Conservation (phyloP, 2,888 invertebrate genomes). For the Anodontia alba region DNA sequence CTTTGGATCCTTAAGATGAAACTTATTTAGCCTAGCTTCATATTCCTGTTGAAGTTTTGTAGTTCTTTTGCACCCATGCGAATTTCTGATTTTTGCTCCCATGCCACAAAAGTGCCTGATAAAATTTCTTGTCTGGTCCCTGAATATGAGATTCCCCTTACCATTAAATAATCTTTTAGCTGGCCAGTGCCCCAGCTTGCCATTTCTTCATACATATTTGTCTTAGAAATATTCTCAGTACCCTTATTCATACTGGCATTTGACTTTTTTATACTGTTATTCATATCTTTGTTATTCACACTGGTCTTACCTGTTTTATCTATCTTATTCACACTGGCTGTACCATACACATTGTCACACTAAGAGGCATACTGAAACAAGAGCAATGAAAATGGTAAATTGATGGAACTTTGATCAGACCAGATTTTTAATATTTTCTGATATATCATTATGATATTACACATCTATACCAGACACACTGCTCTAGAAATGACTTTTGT, state of each 20-base stretch:
- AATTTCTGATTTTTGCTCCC: background rate
- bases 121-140: conserved; percentile 1
- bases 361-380: too few relatives aligned
- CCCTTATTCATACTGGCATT: background rate
- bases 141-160: background rate
- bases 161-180: conserved; percentile 5
- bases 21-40: background rate
- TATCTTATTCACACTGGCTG: too few relatives aligned
- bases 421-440: too few relatives aligned
- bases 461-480: too few relatives aligned
- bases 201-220: conserved; percentile 5
- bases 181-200: conserved; percentile 6
- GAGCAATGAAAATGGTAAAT: too few relatives aligned
- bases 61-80: background rate
- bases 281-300: background rate
- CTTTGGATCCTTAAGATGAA: background rate
- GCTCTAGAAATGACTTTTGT: too few relatives aligned
- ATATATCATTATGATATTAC: too few relatives aligned
- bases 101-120: background rate
- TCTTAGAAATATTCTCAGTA: background rate
- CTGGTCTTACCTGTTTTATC: background rate
- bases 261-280: background rate
- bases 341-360: too few relatives aligned
- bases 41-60: background rate
- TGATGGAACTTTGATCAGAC: too few relatives aligned